A percentile compares a stretch with the other conserved stretches of the same genome.
phyloP scores from a whole-genome alignment of 2,113 vertebrate species.

The Ophiodon elongatus region DNA sequence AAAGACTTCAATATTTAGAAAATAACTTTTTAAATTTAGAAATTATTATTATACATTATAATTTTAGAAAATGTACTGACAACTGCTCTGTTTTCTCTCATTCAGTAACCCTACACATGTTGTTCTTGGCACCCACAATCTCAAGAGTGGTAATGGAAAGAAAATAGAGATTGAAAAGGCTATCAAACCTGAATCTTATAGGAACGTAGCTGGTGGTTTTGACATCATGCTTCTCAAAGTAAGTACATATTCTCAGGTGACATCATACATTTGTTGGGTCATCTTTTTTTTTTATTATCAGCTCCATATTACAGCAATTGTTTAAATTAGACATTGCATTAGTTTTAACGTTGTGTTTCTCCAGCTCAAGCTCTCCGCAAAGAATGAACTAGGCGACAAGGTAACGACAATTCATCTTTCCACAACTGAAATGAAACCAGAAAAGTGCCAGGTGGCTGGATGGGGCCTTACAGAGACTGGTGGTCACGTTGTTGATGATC shows the following conservation, averaged over 20 bases:
- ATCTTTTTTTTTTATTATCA: neutral
- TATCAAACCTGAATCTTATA: slow-evolving; percentile 4
- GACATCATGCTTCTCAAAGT: slow-evolving; percentile 83
- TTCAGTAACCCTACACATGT: slow-evolving; percentile 5
- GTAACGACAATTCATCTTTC: slow-evolving; percentile 32
- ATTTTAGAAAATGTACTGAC: neutral
- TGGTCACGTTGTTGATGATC: rapidly evolving
- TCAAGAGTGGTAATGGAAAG: neutral
- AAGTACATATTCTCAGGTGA: neutral
- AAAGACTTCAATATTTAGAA: neutral
- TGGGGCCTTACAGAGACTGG: slow-evolving; percentile 54
- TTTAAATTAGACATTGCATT: neutral
- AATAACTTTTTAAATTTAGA: neutral
- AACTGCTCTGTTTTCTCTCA: neutral
- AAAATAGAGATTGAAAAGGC: too few species aligned
- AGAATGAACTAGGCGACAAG: neutral
- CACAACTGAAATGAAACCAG: neutral
- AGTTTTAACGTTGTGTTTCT: neutral
- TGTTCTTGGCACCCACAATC: slow-evolving; percentile 66
- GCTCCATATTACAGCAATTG: neutral
- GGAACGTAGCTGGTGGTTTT: rapidly evolving
- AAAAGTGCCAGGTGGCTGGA: slow-evolving; percentile 70
- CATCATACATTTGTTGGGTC: neutral
- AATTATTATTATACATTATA: neutral
- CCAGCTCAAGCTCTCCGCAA: too few species aligned